Evolutionary conservation across 2,797 vertebrate genomes (phyloP), one percentile per base, ranked within the genome.

Genomic region (Periparus ater): DNA sequence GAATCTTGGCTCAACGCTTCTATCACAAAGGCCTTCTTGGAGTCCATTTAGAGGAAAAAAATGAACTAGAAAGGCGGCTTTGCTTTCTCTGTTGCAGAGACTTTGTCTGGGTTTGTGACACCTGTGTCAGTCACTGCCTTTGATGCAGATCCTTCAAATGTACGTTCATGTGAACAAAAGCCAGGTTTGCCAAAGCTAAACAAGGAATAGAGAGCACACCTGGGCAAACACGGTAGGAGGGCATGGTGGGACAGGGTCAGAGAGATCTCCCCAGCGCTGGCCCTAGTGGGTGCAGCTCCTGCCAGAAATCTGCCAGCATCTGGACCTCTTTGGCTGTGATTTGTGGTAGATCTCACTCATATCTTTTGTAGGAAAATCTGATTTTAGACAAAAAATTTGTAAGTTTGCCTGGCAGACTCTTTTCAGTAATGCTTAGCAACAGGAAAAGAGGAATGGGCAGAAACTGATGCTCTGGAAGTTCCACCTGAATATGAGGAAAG

Each of bases 201-300:
- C 61, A 76, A 86, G 88, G 71, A 95, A 34, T 14, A 73, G 73
- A 73, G 92, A 84, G 55, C 11, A 2, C 96, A 97, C 88, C 96
- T 96, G 96, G 54, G 90, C 93, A 96, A 97, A 96, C 95, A 95
- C 0, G 0, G 34, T 10, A 73, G 36, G 34, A 94, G 94, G 62
- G 53, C 83, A 54, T 1, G 5, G 61, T 90, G 74, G 80, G 95
- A 66, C 91, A 68, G 80, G 94, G 94, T 96, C 96, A 96, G 80
- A 55, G 76, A 96, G 91, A 50, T 90, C 91, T 93, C 63, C 45
- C 14, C 29, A 29, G 26, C 15, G 29, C 79, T 75, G 51, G 53
- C 51, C 36, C 12, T 2, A 1, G 20, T 8, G 63, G 32, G 27
- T 74, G 25, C 71, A 86, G 71, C 32, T 88, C 50, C 62, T 79